Conservation (phyloP, 2,113 vertebrate species). For the Talpa occidentalis region DNA sequence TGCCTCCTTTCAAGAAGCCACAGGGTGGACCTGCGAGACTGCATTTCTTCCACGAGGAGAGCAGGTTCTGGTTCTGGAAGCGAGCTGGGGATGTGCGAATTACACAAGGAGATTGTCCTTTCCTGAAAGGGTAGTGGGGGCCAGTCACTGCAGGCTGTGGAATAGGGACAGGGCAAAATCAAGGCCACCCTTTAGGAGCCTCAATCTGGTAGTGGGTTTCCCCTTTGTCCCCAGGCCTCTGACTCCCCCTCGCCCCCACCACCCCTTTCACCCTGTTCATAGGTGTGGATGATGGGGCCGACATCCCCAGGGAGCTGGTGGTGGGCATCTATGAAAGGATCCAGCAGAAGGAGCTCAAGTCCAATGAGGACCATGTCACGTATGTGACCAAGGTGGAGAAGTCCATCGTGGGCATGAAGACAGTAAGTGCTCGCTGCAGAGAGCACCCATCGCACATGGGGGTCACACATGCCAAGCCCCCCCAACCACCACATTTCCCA, state of each 20-base stretch:
- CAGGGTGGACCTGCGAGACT: no score
- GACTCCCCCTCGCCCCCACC: background rate
- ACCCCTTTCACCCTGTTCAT: background rate
- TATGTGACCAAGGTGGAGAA: constrained; percentile 99
- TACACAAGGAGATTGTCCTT: background rate
- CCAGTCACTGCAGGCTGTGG: background rate
- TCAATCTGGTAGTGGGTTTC: background rate
- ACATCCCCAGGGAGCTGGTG: constrained; percentile 98
- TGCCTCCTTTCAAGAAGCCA: no score
- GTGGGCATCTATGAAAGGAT: constrained; percentile 98
- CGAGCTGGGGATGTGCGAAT: no score
- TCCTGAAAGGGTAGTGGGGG: background rate
- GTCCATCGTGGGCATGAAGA: constrained; percentile 98
- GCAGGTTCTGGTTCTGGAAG: background rate
- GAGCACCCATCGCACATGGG: accelerated
- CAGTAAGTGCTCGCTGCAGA: constrained; percentile 86
- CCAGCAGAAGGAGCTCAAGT: constrained; percentile 97
- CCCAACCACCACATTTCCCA: background rate
- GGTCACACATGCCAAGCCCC: no score
- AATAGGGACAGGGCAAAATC: background rate
- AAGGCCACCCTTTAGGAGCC: background rate
- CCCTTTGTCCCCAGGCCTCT: background rate
- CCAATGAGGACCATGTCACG: constrained; percentile 98
- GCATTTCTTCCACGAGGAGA: background rate
- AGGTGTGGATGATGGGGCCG: constrained; percentile 98